Conservation (phyloP, 1,140 invertebrate genomes). For the Drusus annulatus region DNA sequence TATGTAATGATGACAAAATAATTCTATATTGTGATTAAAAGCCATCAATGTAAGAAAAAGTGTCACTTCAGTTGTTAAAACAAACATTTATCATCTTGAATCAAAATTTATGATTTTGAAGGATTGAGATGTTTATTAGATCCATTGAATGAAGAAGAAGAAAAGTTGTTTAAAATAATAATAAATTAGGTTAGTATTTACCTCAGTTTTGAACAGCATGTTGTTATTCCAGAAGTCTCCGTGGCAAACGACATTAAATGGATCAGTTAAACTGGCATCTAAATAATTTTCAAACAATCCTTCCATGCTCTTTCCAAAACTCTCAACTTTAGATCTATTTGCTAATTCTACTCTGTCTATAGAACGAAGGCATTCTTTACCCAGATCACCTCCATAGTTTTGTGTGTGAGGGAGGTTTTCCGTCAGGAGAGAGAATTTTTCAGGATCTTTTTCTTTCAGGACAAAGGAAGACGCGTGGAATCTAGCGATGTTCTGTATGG, state of each 20-base stretch:
- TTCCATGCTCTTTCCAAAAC: background rate
- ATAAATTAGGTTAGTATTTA: no score
- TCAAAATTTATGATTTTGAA: no score
- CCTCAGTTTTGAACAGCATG: conserved; percentile 69
- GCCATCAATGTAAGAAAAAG: no score
- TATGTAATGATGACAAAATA: no score
- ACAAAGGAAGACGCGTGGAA: conserved; percentile 69
- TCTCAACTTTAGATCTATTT: conserved; percentile 16
- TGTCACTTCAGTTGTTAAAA: no score
- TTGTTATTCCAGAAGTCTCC: conserved; percentile 75
- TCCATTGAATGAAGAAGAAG: no score
- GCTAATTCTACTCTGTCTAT: background rate
- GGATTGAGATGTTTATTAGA: no score
- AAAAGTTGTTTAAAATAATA: no score
- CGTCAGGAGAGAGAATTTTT: conserved; percentile 22
- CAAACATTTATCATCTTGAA: no score
- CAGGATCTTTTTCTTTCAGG: conserved; percentile 30
- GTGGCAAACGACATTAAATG: conserved; percentile 69
- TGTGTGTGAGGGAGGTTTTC: background rate
- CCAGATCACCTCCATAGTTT: conserved; percentile 30
- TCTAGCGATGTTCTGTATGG: conserved; percentile 70
- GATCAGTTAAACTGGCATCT: conserved; percentile 60
- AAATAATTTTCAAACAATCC: background rate
- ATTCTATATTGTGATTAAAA: no score
- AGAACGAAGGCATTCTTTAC: background rate